These are phyloP conservation scores for Drosophila kikkawai DNA, from an alignment of 1,140 invertebrate species.

Conservation along the genomic window DNA sequence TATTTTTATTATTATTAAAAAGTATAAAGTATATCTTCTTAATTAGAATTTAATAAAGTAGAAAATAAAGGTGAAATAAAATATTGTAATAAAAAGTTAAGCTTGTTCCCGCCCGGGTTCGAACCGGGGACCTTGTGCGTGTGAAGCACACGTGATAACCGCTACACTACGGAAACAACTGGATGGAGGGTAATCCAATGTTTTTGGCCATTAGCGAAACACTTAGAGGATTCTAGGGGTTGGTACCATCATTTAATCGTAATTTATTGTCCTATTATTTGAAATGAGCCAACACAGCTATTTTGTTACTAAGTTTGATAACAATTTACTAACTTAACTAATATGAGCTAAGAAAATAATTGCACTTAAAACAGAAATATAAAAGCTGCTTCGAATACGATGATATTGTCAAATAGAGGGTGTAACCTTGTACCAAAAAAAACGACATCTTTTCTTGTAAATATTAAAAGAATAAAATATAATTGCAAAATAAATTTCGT, in stretches of 20 bases:
- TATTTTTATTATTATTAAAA: not conserved
- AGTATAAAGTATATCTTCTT: too few species aligned
- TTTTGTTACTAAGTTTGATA: too few species aligned
- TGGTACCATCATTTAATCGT: not conserved
- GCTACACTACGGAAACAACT: slow-evolving; percentile 86
- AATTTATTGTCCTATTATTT: too few species aligned
- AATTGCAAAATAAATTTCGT: not conserved
- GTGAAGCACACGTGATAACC: slow-evolving; percentile 89
- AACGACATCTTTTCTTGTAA: not conserved
- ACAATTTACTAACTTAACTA: too few species aligned
- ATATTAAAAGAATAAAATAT: not conserved
- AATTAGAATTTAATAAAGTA: not conserved
- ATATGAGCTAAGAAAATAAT: too few species aligned
- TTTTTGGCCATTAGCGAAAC: not conserved
- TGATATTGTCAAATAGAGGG: not conserved
- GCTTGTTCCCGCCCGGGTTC: slow-evolving; percentile 42
- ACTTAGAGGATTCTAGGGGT: not conserved
- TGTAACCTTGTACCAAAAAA: not conserved
- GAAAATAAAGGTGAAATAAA: fast-evolving
- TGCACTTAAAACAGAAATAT: too few species aligned
- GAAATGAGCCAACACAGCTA: too few species aligned
- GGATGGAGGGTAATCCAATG: not conserved
- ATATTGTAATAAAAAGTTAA: not conserved
- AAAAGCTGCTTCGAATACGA: too few species aligned
- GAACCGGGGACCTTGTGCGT: slow-evolving; percentile 87